Conservation (phyloP, 2,888 invertebrate species). For the Chloroclystis v-ata region DNA sequence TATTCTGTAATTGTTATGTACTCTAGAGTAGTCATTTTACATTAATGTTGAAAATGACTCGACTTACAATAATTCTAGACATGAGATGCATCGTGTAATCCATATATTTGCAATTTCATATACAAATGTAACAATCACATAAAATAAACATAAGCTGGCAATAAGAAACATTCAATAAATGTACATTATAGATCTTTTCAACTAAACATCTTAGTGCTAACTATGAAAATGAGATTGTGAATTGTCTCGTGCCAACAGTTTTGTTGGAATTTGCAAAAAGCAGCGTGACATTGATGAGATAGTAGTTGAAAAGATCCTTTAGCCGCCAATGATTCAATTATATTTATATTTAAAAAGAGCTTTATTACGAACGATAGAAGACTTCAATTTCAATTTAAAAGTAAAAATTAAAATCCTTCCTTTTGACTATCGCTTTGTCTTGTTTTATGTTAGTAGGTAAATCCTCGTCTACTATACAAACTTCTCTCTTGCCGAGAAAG, state of each 20-base stretch:
- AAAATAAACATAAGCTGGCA: conserved; percentile 37
- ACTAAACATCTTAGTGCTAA: conserved; percentile 51
- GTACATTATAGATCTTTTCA: conserved; percentile 49
- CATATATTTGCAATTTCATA: conserved; percentile 23
- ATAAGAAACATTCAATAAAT: conserved; percentile 30
- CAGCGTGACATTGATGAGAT: conserved; percentile 35
- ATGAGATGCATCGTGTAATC: too few relatives aligned
- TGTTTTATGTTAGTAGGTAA: too few relatives aligned
- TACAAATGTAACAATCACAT: conserved; percentile 17
- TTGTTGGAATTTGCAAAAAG: conserved; percentile 33
- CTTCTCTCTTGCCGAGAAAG: too few relatives aligned
- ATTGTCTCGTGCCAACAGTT: conserved; percentile 27
- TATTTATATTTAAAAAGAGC: background rate
- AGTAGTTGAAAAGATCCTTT: conserved; percentile 67
- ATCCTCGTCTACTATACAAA: too few relatives aligned
- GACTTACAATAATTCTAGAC: too few relatives aligned
- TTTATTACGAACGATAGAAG: too few relatives aligned
- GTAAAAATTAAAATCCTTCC: too few relatives aligned
- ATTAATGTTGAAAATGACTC: too few relatives aligned
- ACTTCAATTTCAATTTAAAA: too few relatives aligned
- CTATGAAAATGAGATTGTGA: conserved; percentile 36
- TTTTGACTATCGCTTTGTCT: too few relatives aligned
- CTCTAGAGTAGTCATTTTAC: too few relatives aligned
- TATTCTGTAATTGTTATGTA: too few relatives aligned
- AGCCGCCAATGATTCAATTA: conserved; percentile 59